Base-by-base conservation (phyloP, 2,797 vertebrate species). In the Varecia variegata region DNA sequence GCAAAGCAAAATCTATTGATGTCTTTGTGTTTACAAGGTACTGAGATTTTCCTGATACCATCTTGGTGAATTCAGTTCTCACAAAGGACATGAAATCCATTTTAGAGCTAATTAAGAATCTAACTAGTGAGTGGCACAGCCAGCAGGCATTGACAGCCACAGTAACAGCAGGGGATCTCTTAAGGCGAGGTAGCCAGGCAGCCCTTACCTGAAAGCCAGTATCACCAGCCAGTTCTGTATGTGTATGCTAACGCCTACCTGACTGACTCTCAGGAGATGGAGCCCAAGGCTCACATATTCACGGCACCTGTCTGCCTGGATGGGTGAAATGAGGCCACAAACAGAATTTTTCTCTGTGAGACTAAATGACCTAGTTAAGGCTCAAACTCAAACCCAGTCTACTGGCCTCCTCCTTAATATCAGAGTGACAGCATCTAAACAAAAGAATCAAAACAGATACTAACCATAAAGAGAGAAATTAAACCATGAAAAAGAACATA, bases 381-480 rank as follows among this genome's bases (percentile, higher is more conserved):
- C 8, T 84, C 65, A 79, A 83, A 83, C 15, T 86, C 25, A 88
- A 94, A 91, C 20, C 11, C 79, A 73, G 82, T 68, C 60, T 60
- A 71, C 32, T 70, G 32, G 68, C 32, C 38, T 67, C 52, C 52
- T 96, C 35, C 58, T 90, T 68, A 58, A 21, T 81, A 95, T 56
- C 25, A 71, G 54, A 92, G 58, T 43, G 45, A 76, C 73, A 90
- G 65, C 82, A 92, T 27, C 68, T 77, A 81, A 94, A 74, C 58
- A 81, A 93, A 97, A 88, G 38, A 79, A 79, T 73, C 50, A 79
- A 83, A 77, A 94, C 5, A 70, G 43, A 67, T 52, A 84, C 80
- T 60, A 89, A 87, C 71, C 50, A 92, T 68, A 88, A 95, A 93
- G 90, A 20, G 23, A 47, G 32, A 96, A 92, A 77, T 74, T 50